phyloP scores from a whole-genome alignment of 1,140 invertebrate genomes.

The Mya arenaria region DNA sequence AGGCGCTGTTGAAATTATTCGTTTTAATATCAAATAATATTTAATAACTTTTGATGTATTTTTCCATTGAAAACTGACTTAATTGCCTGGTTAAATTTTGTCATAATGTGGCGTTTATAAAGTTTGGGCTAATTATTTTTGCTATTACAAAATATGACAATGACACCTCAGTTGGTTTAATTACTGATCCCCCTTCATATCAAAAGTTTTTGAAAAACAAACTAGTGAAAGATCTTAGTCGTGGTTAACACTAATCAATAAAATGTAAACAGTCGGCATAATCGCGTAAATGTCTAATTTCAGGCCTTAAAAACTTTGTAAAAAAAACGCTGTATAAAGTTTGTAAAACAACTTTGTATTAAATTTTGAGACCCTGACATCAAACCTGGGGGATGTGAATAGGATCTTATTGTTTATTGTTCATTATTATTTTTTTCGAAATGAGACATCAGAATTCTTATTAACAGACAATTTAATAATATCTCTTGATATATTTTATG shows the following conservation, averaged over 20 bases:
- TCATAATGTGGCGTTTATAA: conserved; percentile 43
- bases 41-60: too few species aligned
- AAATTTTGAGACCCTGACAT: too few species aligned
- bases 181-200: conserved; percentile 4
- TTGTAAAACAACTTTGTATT: too few species aligned
- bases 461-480: too few species aligned
- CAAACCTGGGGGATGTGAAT: too few species aligned
- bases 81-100: background rate
- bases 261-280: conserved; percentile 47
- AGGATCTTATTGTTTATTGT: too few species aligned
- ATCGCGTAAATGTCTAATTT: conserved; percentile 45
- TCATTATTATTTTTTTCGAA: too few species aligned
- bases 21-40: too few species aligned
- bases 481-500: too few species aligned
- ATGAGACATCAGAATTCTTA: too few species aligned
- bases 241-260: conserved; percentile 34
- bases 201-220: conserved; percentile 45
- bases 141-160: conserved; percentile 16
- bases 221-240: conserved; percentile 4
- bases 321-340: too few species aligned
- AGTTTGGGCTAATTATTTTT: conserved; percentile 44
- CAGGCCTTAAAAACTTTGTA: conserved; percentile 25
- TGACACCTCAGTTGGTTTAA: conserved; percentile 36
- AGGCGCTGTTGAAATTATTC: too few species aligned
- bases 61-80: background rate